Percentiles rank a stretch among this genome's conserved stretches.
Evolutionary conservation across 2,113 vertebrate genomes (phyloP).

Genomic region (Orientallactaga bullata): DNA sequence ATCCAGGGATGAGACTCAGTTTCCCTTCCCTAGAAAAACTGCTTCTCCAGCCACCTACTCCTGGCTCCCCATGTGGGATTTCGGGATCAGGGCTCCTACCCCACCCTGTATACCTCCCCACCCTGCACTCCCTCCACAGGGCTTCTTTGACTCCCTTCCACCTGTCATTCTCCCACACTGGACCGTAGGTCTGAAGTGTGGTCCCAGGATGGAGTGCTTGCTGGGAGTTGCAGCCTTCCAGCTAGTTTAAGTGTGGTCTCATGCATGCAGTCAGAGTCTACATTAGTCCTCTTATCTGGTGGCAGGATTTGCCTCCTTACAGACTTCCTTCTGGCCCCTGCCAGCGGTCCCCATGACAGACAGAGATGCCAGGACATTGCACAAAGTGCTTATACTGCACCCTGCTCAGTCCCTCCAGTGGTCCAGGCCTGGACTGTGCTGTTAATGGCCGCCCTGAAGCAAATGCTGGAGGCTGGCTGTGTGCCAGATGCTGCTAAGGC

Average conservation of each 20-base stretch:
- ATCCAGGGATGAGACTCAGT: neutral
- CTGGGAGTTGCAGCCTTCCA: neutral
- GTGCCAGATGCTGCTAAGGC: too few relatives aligned
- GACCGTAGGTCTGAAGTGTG: neutral
- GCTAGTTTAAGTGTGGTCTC: too few relatives aligned
- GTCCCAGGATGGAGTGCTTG: neutral
- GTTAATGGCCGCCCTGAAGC: neutral
- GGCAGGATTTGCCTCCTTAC: neutral
- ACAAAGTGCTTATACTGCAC: fast-evolving
- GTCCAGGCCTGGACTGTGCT: neutral
- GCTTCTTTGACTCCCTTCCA: neutral
- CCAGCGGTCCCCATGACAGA: neutral
- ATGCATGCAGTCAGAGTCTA: neutral
- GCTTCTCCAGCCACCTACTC: neutral
- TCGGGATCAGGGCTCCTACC: too few relatives aligned
- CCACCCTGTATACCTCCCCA: too few relatives aligned
- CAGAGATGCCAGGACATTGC: too few relatives aligned
- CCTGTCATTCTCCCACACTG: neutral
- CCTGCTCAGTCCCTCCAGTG: neutral
- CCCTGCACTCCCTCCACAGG: too few relatives aligned
- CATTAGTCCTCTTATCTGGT: neutral
- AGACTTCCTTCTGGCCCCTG: neutral
- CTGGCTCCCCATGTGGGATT: too few relatives aligned
- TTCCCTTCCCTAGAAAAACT: neutral
- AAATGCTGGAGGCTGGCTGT: too few relatives aligned